Base-by-base conservation (phyloP, 2,797 vertebrate genomes). In the Peromyscus attwateri region DNA sequence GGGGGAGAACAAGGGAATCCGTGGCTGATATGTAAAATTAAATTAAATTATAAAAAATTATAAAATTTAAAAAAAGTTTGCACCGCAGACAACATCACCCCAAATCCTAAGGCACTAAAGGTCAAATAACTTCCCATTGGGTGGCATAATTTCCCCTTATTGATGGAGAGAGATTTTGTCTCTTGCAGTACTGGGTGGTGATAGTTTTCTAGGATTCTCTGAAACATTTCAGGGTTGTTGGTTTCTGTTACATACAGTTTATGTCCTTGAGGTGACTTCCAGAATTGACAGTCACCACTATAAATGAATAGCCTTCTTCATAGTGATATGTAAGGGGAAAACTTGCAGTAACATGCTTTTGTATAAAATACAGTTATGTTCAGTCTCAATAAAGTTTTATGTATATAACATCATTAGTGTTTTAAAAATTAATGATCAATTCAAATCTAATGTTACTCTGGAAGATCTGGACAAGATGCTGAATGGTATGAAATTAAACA, bases 401-500 rank as follows among this genome's bases (percentile, higher is more conserved):
- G 8, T 64, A 19, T 11, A 29, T 52, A 71, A 55, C 8, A 55
- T 40, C 52, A 55, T 55, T n/a, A 37, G 25, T 37, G 12, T 7
- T 83, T 55, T 92, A 83, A 88, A 73, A 95, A n/a, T 62, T 84
- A 81, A 93, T 40, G 31, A 27, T 52, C 31, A 70, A 68, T 52
- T 70, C 12, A 87, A 70, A 87, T 34, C 10, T 29, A 89, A 13
- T 40, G 16, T 68, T 77, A 79, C 43, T n/a, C 4, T 55, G n/a
- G 49, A 80, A 87, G 43, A 52, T 31, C 40, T 79, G 49, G 43
- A 52, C 7, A 62, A 52, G 79, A n/a, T 13, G 14, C 31, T 25
- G 52, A 70, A 70, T 4, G 0, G 2, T 87, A n/a, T 70, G 66
- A 70, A 87, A 71, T 70, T 49, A 71, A 70, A 70, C 6, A 27